Evolutionary conservation across 2,888 invertebrate species (phyloP).

Genomic region (Thereva nobilitata): DNA sequence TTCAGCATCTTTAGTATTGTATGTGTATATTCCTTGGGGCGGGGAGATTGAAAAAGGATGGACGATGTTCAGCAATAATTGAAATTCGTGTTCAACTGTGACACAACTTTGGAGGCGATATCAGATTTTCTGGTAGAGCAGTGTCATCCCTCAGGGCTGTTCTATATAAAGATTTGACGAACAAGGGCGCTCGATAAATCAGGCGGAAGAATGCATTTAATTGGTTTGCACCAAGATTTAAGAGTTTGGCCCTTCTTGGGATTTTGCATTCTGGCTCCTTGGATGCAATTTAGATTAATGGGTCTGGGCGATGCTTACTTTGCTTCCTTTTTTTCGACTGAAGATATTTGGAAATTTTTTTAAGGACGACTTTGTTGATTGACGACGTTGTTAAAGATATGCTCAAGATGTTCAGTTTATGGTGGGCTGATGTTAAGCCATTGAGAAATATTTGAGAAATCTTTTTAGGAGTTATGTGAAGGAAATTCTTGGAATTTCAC

Average conservation of each 20-base stretch:
- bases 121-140: conserved; percentile 12
- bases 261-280: neutral
- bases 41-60: conserved; percentile 18
- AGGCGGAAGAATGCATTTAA: conserved; percentile 32
- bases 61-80: conserved; percentile 12
- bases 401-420: no score
- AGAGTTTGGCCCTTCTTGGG: neutral
- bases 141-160: neutral
- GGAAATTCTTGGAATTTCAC: no score
- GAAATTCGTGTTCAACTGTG: conserved; percentile 26
- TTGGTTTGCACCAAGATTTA: conserved; percentile 23
- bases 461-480: no score
- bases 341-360: no score
- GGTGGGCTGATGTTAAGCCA: no score
- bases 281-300: conserved; percentile 18
- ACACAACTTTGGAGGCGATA: conserved; percentile 13
- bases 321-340: no score
- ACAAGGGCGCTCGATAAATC: conserved; percentile 24
- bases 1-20: no score
- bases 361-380: no score
- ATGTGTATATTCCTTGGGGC: no score
- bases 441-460: no score
- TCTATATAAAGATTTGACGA: conserved; percentile 21
- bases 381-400: no score
- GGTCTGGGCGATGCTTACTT: neutral